Percentiles rank a stretch among this genome's conserved stretches.
Conservation (phyloP, 2,797 vertebrate genomes). For the Sebastes alutus region DNA sequence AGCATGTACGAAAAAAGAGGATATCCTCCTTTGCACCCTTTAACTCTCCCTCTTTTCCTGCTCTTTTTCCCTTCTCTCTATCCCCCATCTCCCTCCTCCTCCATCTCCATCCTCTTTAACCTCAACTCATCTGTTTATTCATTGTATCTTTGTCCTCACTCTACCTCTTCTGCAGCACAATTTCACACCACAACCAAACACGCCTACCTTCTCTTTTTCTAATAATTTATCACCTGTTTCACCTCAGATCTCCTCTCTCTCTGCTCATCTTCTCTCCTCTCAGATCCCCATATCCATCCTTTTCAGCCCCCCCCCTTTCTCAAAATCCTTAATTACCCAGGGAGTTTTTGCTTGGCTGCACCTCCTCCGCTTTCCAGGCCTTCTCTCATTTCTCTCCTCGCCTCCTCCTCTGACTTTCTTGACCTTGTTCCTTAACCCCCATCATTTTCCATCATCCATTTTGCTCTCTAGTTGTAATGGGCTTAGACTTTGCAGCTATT, state of each 20-base stretch:
- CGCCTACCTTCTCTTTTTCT: neutral
- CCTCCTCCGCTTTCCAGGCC: constrained; percentile 36
- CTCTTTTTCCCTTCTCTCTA: neutral
- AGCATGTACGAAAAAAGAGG: neutral
- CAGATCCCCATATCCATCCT: neutral
- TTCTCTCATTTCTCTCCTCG: constrained; percentile 52
- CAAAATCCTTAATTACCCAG: constrained; percentile 49
- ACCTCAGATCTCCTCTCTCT: neutral
- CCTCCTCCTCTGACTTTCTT: constrained; percentile 16
- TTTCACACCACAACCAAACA: neutral
- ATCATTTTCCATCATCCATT: constrained; percentile 54
- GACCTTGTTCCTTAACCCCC: constrained; percentile 58
- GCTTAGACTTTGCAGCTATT: constrained; percentile 29
- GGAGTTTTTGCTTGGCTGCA: constrained; percentile 61
- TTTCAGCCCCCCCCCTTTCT: constrained; percentile 23
- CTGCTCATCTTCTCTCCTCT: neutral
- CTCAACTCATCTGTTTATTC: constrained; percentile 17
- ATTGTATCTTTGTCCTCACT: neutral
- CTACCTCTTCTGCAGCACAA: neutral
- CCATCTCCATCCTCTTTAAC: neutral
- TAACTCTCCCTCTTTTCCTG: neutral
- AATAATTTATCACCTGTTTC: constrained; percentile 8
- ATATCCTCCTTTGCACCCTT: constrained; percentile 10
- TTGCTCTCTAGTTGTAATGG: constrained; percentile 27
- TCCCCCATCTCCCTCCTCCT: neutral